Base-by-base conservation (phyloP, 2,113 vertebrate genomes). In the Carassius auratus region DNA sequence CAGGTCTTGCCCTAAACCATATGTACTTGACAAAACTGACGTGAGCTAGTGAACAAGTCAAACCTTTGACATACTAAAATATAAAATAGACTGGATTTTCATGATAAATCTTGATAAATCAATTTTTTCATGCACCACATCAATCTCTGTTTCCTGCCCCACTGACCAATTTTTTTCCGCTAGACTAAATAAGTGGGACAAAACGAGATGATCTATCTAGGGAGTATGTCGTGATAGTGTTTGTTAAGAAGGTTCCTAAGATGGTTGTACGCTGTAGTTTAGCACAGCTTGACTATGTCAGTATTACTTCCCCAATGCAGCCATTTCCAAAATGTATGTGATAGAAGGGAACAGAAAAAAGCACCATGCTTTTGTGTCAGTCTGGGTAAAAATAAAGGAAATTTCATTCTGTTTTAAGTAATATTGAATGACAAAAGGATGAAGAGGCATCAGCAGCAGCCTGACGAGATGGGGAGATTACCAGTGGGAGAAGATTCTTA, bases 341-440 rank as follows among this genome's bases (percentile, higher is more conserved):
- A 76, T n/a, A 21, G 75, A 59, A 85, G 61, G 55, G 64, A 74
- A 81, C 48, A 79, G 82, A 79, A 73, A 52, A 42, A 9, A 36
- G 57, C 45, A 57, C 74, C 17, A 19, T 45, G 64, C 42, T 59
- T 88, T 86, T 73, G 48, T 81, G 38, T 50, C 55, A 78, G 66
- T 33, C 23, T 50, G 71, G 71, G 50, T 52, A 52, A 79, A 83
- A 87, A 84, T n/a, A 30, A 84, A 83, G 68, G 26, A 50, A 26
- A 75, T 73, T 82, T 73, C 77, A 55, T 87, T 86, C 83, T 86
- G 73, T 90, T 83, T 64, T 59, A 64, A 80, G 77, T 83, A 76
- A 85, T 74, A 61, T 62, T 76, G 77, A 84, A 85, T 87, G 81
- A 86, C 81, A 81, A 82, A 89, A 76, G 84, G 71, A 84, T 76